These are phyloP conservation scores for Carassius auratus DNA, from an alignment of 2,113 vertebrate genomes.

Conservation along the genomic window DNA sequence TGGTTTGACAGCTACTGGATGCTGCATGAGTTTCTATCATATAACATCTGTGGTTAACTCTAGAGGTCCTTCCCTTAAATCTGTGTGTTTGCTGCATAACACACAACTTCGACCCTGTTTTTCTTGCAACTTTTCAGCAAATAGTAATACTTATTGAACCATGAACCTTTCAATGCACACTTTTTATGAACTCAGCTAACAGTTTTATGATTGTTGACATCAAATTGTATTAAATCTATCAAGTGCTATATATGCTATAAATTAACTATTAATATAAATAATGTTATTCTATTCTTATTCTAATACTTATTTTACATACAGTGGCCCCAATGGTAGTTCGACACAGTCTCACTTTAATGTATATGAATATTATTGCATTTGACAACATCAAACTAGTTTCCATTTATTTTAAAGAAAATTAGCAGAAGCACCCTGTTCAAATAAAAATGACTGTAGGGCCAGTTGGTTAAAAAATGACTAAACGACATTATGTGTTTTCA, in stretches of 20 bases:
- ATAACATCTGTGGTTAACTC: conserved; percentile 16
- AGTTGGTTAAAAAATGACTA: neutral
- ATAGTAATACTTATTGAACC: neutral
- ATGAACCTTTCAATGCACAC: neutral
- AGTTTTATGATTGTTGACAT: neutral
- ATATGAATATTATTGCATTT: neutral
- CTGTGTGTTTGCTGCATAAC: neutral
- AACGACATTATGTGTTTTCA: neutral
- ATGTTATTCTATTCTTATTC: neutral
- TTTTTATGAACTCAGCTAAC: neutral
- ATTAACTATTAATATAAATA: neutral
- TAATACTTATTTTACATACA: neutral
- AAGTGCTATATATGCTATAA: neutral
- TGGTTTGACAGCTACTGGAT: conserved; percentile 31
- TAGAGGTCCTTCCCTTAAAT: neutral
- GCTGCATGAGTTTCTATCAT: conserved; percentile 1
- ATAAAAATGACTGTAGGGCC: neutral
- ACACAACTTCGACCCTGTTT: neutral
- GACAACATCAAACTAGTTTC: neutral
- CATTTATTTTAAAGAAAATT: neutral
- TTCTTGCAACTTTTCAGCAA: conserved; percentile 46
- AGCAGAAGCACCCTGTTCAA: neutral
- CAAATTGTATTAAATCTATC: neutral
- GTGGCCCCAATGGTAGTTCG: neutral
- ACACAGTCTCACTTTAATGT: neutral